Conservation (phyloP, 2,888 invertebrate species). For the Scaptomyza cyrtandrae region DNA sequence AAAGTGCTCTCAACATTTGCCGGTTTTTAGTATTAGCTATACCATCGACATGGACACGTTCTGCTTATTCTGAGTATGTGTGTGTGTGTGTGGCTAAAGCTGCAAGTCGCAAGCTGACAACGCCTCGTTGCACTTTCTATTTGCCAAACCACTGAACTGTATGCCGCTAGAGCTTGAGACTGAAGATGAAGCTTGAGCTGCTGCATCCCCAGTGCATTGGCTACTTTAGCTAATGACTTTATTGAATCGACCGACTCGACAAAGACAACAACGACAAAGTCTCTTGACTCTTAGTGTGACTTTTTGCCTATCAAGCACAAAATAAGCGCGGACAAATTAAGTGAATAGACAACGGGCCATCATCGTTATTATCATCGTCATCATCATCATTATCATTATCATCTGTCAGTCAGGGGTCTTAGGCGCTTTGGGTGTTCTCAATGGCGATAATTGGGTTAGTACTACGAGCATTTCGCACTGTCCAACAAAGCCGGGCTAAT, state of each 20-base stretch:
- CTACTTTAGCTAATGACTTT: constrained; percentile 78
- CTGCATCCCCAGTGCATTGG: constrained; percentile 62
- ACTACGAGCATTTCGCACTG: constrained; percentile 11
- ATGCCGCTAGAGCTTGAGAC: constrained; percentile 7
- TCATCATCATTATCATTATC: constrained; percentile 33
- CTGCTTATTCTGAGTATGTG: constrained; percentile 41
- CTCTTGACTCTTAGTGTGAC: constrained; percentile 66
- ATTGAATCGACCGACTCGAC: constrained; percentile 64
- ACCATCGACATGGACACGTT: constrained; percentile 58
- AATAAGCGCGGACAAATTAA: constrained; percentile 72
- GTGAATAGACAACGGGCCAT: constrained; percentile 62
- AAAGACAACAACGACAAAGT: constrained; percentile 6
- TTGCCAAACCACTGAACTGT: constrained; percentile 69
- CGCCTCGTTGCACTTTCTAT: constrained; percentile 71
- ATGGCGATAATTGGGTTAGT: constrained; percentile 44
- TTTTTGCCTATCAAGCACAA: constrained; percentile 68
- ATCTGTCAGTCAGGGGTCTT: constrained; percentile 21
- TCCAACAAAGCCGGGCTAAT: constrained; percentile 2
- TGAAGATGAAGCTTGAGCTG: constrained; percentile 7
- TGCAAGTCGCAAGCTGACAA: constrained; percentile 21
- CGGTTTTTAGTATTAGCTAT: constrained; percentile 31
- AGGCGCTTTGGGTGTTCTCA: constrained; percentile 48
- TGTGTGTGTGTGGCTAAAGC: constrained; percentile 16
- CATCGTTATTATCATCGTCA: constrained; percentile 20
- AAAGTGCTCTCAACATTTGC: constrained; percentile 6